Evolutionary conservation across 2,888 invertebrate species (phyloP), one percentile per base, ranked within the genome.

Genomic region (Harmothoe impar): DNA sequence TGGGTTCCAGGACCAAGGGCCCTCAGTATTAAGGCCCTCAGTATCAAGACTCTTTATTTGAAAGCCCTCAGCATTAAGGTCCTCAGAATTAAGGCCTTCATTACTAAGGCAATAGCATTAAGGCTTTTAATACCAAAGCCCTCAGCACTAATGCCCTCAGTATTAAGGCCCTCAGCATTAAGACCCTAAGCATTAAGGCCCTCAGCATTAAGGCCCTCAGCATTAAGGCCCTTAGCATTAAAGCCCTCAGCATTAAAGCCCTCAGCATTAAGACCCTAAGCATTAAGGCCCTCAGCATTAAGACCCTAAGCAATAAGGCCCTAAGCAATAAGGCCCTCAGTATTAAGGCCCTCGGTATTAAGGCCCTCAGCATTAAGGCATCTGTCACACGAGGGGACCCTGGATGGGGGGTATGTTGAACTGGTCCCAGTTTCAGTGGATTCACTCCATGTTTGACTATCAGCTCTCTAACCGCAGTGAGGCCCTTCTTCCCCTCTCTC

Each of bases 271-370:
- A 12, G 62, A n/a, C 25, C 62, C 62, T 62, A 3, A 62, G 62
- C 62, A 62, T n/a, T 62, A 62, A n/a, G 62, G 62, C 62, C 62
- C 62, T 62, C 62, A n/a, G 25, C 62, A 62, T n/a, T 12, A 20
- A 12, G 5, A 15, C 62, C 62, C 5, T 62, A 1, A 62, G 23
- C 62, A 62, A 3, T 62, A 62, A 62, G 23, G 62, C 62, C 62
- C 62, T 62, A 1, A 62, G 62, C 62, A 62, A 12, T 12, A 62
- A 12, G 62, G 25, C 23, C 62, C 62, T 62, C 3, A 62, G 62
- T 15, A 62, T 62, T 62, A 62, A 62, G 62, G 62, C 62, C 62
- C 62, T 62, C 23, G 15, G 62, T 15, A 62, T 62, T 62, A 20
- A n/a, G 20, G 62, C 62, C 62, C 25, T 62, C 62, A 62, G 62